These are phyloP conservation scores for Acropora tenuis DNA, from an alignment of 64 coral and sea anemone species.

Conservation along the genomic window DNA sequence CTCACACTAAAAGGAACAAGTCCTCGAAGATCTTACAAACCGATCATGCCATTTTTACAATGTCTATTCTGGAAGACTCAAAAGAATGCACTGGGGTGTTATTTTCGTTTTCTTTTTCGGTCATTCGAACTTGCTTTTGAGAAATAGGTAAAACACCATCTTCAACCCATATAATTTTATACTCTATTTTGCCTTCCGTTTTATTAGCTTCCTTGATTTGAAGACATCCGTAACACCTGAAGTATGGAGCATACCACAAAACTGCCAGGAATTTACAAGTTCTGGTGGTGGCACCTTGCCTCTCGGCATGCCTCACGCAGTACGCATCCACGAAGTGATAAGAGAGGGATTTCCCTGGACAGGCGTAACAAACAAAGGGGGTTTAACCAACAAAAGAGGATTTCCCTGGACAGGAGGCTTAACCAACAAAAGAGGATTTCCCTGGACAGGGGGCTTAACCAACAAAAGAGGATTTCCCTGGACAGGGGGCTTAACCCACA, in stretches of 20 bases:
- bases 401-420: neutral
- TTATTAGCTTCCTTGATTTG: conserved; percentile 12
- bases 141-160: too few relatives aligned
- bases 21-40: too few relatives aligned
- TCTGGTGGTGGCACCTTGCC: neutral
- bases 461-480: neutral
- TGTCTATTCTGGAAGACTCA: too few relatives aligned
- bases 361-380: neutral
- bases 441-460: neutral
- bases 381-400: neutral
- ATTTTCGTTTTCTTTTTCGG: too few relatives aligned
- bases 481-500: too few relatives aligned
- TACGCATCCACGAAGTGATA: neutral
- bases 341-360: neutral
- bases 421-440: neutral
- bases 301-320: neutral
- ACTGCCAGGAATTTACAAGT: neutral
- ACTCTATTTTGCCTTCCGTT: neutral
- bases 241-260: neutral
- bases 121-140: too few relatives aligned
- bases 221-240: neutral
- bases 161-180: neutral
- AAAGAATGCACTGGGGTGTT: too few relatives aligned
- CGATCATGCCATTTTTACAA: too few relatives aligned
- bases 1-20: too few relatives aligned